phyloP scores from a whole-genome alignment of 2,888 invertebrate genomes.

The Clistopyga incitator region DNA sequence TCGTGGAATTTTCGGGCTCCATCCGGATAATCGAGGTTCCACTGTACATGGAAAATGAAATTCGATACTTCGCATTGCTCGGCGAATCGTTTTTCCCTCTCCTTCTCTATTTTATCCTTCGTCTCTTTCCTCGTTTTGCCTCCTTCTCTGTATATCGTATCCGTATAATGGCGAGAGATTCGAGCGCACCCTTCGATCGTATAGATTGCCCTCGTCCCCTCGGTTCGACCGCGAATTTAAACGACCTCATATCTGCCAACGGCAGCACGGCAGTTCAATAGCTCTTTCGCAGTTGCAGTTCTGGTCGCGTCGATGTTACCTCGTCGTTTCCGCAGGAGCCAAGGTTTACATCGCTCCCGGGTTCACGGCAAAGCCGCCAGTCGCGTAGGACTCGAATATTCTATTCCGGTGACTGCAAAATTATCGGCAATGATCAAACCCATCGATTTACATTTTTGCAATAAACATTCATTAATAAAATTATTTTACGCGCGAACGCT shows the following conservation, averaged over 20 bases:
- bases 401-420: background rate
- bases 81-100: background rate
- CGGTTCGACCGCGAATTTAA: conserved; percentile 62
- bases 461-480: too few species aligned
- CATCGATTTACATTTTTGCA: background rate
- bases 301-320: conserved; percentile 29
- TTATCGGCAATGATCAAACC: background rate
- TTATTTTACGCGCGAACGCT: too few species aligned
- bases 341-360: conserved; percentile 49
- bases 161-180: conserved; percentile 50
- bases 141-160: conserved; percentile 22
- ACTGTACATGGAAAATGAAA: background rate
- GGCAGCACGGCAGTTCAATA: conserved; percentile 40
- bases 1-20: background rate
- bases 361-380: conserved; percentile 42
- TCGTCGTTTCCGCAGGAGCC: conserved; percentile 52
- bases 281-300: conserved; percentile 27
- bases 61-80: background rate
- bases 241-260: conserved; percentile 65
- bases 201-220: conserved; percentile 49
- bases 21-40: too few species aligned
- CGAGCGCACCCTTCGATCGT: conserved; percentile 51
- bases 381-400: conserved; percentile 41
- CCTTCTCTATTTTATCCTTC: conserved; percentile 32
- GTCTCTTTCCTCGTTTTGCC: background rate